Percentiles rank a stretch among this genome's conserved stretches.
Evolutionary conservation across 2,888 invertebrate species (phyloP).

Genomic region (Drosophila flavopinicola): DNA sequence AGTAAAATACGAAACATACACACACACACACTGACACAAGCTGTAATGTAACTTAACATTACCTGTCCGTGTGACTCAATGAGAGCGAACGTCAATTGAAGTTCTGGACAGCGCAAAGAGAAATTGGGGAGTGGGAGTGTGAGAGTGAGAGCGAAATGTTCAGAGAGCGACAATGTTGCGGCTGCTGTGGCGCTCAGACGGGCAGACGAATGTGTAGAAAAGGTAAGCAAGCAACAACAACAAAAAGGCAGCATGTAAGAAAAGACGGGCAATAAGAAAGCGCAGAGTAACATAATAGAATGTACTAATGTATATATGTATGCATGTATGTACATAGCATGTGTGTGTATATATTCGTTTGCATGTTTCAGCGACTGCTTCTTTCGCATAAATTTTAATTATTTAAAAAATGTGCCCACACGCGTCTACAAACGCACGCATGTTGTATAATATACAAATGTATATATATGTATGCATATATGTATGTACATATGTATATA

Average conservation of each 20-base stretch:
- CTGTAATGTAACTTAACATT: slow-evolving; percentile 12
- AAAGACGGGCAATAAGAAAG: slow-evolving; percentile 28
- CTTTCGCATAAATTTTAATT: slow-evolving; percentile 64
- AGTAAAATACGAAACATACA: too few relatives aligned
- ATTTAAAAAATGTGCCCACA: slow-evolving; percentile 54
- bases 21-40: slow-evolving; percentile 10
- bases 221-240: slow-evolving; percentile 26
- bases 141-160: neutral
- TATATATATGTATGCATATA: slow-evolving; percentile 3
- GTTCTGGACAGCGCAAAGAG: slow-evolving; percentile 29
- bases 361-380: slow-evolving; percentile 24
- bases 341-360: slow-evolving; percentile 3
- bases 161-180: slow-evolving; percentile 10
- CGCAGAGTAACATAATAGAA: slow-evolving; percentile 29
- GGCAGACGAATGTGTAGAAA: slow-evolving; percentile 1
- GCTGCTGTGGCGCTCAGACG: slow-evolving; percentile 9
- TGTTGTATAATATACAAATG: slow-evolving; percentile 16
- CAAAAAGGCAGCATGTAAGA: slow-evolving; percentile 27
- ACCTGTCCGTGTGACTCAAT: slow-evolving; percentile 11
- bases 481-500: slow-evolving; percentile 8
- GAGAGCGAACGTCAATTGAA: slow-evolving; percentile 50
- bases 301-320: slow-evolving; percentile 5
- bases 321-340: slow-evolving; percentile 1
- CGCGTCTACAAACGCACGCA: slow-evolving; percentile 30
- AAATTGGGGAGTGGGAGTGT: neutral